Evolutionary conservation across 2,888 invertebrate genomes (phyloP), one percentile per base, ranked within the genome.

Genomic region (Pinctada fucata): DNA sequence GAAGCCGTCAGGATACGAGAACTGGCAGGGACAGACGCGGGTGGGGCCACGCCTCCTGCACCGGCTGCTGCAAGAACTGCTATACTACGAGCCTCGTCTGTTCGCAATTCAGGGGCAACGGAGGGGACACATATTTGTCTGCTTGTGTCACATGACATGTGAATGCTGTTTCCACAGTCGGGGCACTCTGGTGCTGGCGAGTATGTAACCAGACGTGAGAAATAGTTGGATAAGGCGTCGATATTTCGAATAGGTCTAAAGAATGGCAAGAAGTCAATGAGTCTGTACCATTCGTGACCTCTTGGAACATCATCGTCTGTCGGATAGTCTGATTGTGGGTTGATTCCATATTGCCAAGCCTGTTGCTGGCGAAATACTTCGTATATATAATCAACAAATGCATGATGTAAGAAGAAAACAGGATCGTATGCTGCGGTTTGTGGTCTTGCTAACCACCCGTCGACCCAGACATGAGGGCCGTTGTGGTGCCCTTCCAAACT

Each of bases 351-450:
- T 4, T 76, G 58, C 58, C 58, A 58, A n/a, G 79, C 79, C 6
- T 86, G 87, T n/a, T 82, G 79, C 4, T 78, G 79, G 13, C 88
- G 81, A 76, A 89, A 90, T 50, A 84, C 51, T 65, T 88, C 87
- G 88, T 88, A 89, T 4, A 89, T 75, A 79, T 86, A 87, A 78
- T 90, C 90, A n/a, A 89, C 84, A 68, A 86, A 89, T 1, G 87
- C 83, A 75, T 89, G 89, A 67, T 88, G 87, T 45, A 89, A 69
- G 80, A 88, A 88, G 81, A 89, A 90, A 49, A 85, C 75, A 1
- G 88, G 88, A 71, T 90, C 90, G 76, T 83, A 85, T 0, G 89
- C 84, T 4, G 90, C 87, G 0, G 88, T 88, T 16, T 86, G 82
- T 52, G 88, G 71, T 5, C 80, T 82, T 5, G 82, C 82, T 84